Evolutionary conservation across 1,140 invertebrate genomes (phyloP).

Genomic region (Drosophila parvula): DNA sequence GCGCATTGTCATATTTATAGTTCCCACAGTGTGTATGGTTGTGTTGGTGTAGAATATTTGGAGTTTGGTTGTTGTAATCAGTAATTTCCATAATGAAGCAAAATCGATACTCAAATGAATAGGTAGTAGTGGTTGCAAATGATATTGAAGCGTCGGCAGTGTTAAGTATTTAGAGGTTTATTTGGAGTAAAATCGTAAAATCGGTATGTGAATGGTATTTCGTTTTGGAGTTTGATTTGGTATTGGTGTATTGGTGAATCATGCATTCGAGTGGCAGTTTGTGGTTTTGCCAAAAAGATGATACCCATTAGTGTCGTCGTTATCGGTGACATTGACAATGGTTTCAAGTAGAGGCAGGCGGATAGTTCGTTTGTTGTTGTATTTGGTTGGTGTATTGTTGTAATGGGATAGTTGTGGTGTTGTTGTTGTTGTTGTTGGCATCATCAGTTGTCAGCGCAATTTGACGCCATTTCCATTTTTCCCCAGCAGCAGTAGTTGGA

Average conservation of each 20-base stretch:
- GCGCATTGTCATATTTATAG: conserved; percentile 38
- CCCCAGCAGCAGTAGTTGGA: conserved; percentile 24
- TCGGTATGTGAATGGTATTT: neutral
- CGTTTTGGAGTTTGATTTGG: neutral
- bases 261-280: neutral
- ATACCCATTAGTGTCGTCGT: conserved; percentile 47
- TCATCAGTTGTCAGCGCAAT: conserved; percentile 82
- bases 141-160: neutral
- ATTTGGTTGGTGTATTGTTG: conserved; percentile 29
- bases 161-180: neutral
- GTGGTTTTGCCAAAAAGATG: conserved; percentile 18
- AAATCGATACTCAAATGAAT: neutral
- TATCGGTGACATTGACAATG: conserved; percentile 74
- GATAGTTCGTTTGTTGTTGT: conserved; percentile 28
- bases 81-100: neutral
- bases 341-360: conserved; percentile 12
- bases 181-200: neutral
- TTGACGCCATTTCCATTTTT: conserved; percentile 81
- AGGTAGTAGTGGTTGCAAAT: neutral
- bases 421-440: conserved; percentile 48
- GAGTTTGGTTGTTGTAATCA: neutral
- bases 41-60: conserved; percentile 11
- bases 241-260: neutral
- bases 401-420: conserved; percentile 26
- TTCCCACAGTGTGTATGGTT: conserved; percentile 5